Base-by-base conservation (phyloP, 2,797 vertebrate species). In the Pristis pectinata region DNA sequence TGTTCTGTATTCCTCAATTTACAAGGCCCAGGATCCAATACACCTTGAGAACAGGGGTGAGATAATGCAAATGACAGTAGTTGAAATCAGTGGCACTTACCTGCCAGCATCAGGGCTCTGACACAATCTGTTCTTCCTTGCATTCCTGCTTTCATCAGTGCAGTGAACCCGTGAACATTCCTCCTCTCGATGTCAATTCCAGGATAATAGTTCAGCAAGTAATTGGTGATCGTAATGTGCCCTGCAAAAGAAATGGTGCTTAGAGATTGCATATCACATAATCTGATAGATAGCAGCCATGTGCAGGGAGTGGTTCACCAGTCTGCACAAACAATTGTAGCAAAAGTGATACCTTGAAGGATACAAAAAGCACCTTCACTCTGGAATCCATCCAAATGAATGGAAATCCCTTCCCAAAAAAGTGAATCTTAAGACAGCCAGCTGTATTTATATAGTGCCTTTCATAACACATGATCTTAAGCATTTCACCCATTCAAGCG, bases 61-160 rank as follows among this genome's bases (percentile, higher is more conserved):
- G 53, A 41, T 24, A 0, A 3, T 17, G 44, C 22, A 15, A 41
- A 44, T 19, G 7, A 3, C 41, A 19, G 7, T 67, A n/a, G 37
- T 64, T 22, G 34, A 61, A 1, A 91, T 91, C 9, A 37, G 61
- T 8, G 24, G 59, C 49, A 94, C 95, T 30, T 97, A 99, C 99
- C 99, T 97, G 99, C 98, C 96, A 99, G 96, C 97, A 99, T 98
- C 96, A 99, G 97, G 19, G 99, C 97, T 95, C 98, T 98, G 95
- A 99, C 97, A 19, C 99, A 99, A 13, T 99, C 99, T 0, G 97
- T 96, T 76, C 98, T 96, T 80, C 99, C 99, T 96, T 99, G 99
- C 97, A 99, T 98, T 72, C 98, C 98, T 0, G 99, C 98, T 96
- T 99, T 99, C 98, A 99, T 99, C 96, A 99, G 97, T 1, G 99